Base-by-base conservation (phyloP, 1,140 invertebrate genomes). In the Doryteuthis pealeii region DNA sequence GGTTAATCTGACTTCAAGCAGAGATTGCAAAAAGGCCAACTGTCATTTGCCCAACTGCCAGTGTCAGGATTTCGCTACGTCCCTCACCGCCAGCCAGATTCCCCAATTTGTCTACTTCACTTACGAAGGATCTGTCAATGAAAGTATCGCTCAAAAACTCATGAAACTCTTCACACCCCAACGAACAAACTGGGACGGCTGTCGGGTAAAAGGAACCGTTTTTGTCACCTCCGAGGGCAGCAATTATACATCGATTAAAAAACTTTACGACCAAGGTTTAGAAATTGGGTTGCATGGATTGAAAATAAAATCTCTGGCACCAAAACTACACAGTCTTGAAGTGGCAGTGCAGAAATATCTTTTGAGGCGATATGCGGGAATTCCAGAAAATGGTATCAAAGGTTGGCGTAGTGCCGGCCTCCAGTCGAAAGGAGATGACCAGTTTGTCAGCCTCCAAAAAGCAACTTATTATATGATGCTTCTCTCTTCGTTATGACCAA, bases 21-120 rank as follows among this genome's bases (percentile, higher is more conserved):
- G 35, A 10, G 35, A 40, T 5, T 40, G 35, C 10, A 40, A 62
- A 62, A 66, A 72, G 70, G 71, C 66, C 15, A 75, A 75, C 35
- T 77, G 76, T 33, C 28, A 70, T 31, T 31, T 73, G 2, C 76
- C 76, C 3, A 18, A 62, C 18, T 77, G 76, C 45, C 74, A 72
- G 28, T 77, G 76, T 62, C 45, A 77, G 18, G 71, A 74, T 28
- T 73, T 45, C 6, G 31, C 31, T 14, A 73, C 74, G 22, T 71
- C 76, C 32, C 49, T 33, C 10, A 75, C 74, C 18, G 30, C 67
- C 26, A 70, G 31, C 10, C n/a, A 77, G 14, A 75, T 54, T 1
- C 76, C 76, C 18, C 76, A 77, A 73, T 54, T 77, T 43, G 71
- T 77, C 5, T 75, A 77, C 26, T 22, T 77, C 2, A 77, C 76